Percentiles rank a stretch among this genome's conserved stretches.
phyloP scores from a whole-genome alignment of 1,140 invertebrate genomes.

The Scaptomyza graminum region DNA sequence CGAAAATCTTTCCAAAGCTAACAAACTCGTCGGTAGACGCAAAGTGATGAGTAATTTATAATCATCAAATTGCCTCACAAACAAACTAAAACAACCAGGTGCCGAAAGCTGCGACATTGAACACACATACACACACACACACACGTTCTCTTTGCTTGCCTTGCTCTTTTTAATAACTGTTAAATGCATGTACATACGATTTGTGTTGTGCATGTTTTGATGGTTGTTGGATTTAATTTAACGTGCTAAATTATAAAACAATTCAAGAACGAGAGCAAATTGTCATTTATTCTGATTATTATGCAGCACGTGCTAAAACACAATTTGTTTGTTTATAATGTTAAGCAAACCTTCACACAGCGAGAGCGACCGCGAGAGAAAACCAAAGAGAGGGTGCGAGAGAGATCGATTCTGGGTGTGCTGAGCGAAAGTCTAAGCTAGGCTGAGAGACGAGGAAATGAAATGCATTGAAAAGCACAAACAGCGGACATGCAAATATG shows the following conservation, averaged over 20 bases:
- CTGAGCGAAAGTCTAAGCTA: constrained; percentile 28
- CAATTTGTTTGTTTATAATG: constrained; percentile 64
- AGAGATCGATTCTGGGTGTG: constrained; percentile 10
- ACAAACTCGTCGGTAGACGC: neutral
- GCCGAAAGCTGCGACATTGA: constrained; percentile 66
- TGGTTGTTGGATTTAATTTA: constrained; percentile 64
- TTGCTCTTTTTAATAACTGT: constrained; percentile 1
- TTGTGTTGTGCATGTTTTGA: constrained; percentile 57
- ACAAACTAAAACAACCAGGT: constrained; percentile 5
- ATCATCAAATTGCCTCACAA: neutral
- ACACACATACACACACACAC: constrained; percentile 30
- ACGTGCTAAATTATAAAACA: constrained; percentile 58
- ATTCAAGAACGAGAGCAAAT: constrained; percentile 36
- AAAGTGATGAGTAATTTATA: constrained; percentile 43
- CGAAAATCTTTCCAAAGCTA: constrained; percentile 17
- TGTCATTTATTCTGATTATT: constrained; percentile 54
- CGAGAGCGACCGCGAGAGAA: constrained; percentile 3
- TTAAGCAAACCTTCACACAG: constrained; percentile 60
- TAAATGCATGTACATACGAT: constrained; percentile 35
- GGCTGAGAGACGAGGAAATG: constrained; percentile 61
- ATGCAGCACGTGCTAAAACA: constrained; percentile 71
- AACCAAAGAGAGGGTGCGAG: neutral
- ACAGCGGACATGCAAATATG: constrained; percentile 68
- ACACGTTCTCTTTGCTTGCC: constrained; percentile 14
- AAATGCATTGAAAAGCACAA: constrained; percentile 77